A percentile compares a stretch with the other conserved stretches of the same genome.
Evolutionary conservation across 2,797 vertebrate species (phyloP).

Genomic region (Sebastes kiyomatsui): DNA sequence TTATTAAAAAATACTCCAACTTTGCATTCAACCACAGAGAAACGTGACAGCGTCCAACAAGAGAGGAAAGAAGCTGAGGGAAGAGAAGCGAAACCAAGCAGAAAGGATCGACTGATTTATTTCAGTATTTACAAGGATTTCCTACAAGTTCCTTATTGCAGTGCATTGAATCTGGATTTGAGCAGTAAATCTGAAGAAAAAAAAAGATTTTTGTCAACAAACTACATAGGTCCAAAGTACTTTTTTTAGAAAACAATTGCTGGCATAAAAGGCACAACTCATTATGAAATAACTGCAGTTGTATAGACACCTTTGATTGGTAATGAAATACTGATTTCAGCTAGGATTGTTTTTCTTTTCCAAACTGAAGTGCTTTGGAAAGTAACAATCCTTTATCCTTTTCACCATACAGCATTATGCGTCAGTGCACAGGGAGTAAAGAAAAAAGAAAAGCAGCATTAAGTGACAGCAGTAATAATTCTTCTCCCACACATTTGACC

Average conservation of each 20-base stretch:
- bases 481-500: not conserved
- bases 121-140: slow-evolving; percentile 86
- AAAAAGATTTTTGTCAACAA: slow-evolving; percentile 5
- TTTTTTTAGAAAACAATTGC: slow-evolving; percentile 36
- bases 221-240: slow-evolving; percentile 27
- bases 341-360: not conserved
- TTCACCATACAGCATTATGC: not conserved
- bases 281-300: slow-evolving; percentile 13
- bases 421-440: not conserved
- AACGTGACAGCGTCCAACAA: not conserved
- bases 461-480: not conserved
- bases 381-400: not conserved
- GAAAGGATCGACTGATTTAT: slow-evolving; percentile 66
- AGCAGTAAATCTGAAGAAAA: slow-evolving; percentile 31
- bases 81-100: slow-evolving; percentile 36
- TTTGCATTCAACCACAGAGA: slow-evolving; percentile 1
- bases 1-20: not conserved
- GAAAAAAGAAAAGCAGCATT: not conserved
- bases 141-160: slow-evolving; percentile 77
- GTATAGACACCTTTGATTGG: slow-evolving; percentile 15
- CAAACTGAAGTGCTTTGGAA: slow-evolving; percentile 7
- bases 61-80: not conserved
- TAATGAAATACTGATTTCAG: slow-evolving; percentile 4
- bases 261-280: slow-evolving; percentile 72
- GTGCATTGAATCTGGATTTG: slow-evolving; percentile 55